phyloP scores from a whole-genome alignment of 2,113 vertebrate species.

The Acanthochromis polyacanthus region DNA sequence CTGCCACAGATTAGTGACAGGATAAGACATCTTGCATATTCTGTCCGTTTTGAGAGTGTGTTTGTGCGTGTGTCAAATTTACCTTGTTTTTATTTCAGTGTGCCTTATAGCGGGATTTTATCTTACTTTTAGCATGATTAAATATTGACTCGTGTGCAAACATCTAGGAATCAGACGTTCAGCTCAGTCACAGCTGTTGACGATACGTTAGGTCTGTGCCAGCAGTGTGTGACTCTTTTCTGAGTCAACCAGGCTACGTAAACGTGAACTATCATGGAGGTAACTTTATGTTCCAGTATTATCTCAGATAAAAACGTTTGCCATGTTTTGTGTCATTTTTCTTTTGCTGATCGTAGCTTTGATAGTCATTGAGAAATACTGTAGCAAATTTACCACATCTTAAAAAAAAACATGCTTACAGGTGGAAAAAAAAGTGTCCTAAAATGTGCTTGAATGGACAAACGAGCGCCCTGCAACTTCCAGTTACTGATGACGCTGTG shows the following conservation, averaged over 20 bases:
- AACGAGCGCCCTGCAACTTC: too few relatives aligned
- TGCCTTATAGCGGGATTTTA: background rate
- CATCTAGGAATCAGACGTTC: conserved; percentile 10
- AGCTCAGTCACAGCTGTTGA: conserved; percentile 20
- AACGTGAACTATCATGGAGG: conserved; percentile 32
- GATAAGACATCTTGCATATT: background rate
- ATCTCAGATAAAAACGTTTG: background rate
- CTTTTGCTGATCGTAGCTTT: background rate
- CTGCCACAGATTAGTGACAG: background rate
- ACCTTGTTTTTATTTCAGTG: background rate
- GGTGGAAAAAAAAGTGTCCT: too few relatives aligned
- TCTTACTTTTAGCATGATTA: background rate
- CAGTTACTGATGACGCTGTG: background rate
- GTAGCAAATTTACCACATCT: too few relatives aligned
- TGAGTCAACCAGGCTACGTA: conserved; percentile 31
- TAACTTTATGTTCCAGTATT: background rate
- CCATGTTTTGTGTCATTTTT: background rate
- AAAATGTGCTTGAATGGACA: too few relatives aligned
- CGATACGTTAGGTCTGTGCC: conserved; percentile 32
- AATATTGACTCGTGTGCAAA: conserved; percentile 49
- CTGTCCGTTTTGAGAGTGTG: background rate
- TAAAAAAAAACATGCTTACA: too few relatives aligned
- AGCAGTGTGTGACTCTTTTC: conserved; percentile 25
- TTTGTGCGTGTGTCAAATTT: too few relatives aligned
- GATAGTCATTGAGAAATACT: too few relatives aligned